phyloP scores from a whole-genome alignment of 1,140 invertebrate species.

The Popillia japonica region DNA sequence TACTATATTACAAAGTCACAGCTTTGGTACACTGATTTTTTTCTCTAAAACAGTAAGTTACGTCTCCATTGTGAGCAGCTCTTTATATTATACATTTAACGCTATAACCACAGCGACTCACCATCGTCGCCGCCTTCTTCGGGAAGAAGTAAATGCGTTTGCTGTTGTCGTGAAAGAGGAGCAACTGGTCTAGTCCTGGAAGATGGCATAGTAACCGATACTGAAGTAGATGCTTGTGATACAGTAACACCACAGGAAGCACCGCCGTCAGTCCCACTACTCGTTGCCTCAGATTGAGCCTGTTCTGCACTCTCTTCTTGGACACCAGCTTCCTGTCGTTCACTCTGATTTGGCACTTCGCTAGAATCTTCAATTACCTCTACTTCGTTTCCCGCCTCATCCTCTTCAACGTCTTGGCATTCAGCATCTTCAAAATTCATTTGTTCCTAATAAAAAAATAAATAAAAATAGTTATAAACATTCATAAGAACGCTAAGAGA shows the following conservation, averaged over 20 bases:
- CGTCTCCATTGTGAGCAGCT: no score
- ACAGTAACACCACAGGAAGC: constrained; percentile 51
- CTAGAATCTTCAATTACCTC: constrained; percentile 72
- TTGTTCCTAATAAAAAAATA: constrained; percentile 52
- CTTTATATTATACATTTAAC: constrained; percentile 4
- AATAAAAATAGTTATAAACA: background rate
- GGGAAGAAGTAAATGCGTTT: constrained; percentile 58
- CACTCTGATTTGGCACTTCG: constrained; percentile 68
- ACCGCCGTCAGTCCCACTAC: constrained; percentile 63
- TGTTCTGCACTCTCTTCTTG: constrained; percentile 55
- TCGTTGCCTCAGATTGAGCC: constrained; percentile 66
- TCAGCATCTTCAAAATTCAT: constrained; percentile 59
- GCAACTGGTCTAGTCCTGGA: constrained; percentile 53
- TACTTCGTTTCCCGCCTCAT: constrained; percentile 71
- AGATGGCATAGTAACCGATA: constrained; percentile 57
- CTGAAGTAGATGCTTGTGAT: constrained; percentile 63
- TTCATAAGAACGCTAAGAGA: background rate
- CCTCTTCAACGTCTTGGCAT: constrained; percentile 61
- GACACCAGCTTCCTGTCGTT: constrained; percentile 50
- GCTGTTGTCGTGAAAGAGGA: constrained; percentile 52
- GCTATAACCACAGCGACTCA: constrained; percentile 37
- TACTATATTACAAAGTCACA: no score
- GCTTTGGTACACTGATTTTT: no score
- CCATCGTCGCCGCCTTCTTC: constrained; percentile 71
- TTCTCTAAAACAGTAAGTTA: no score